These are phyloP conservation scores for Puntigrus tetrazona DNA, from an alignment of 2,113 vertebrate species.

Conservation along the genomic window DNA sequence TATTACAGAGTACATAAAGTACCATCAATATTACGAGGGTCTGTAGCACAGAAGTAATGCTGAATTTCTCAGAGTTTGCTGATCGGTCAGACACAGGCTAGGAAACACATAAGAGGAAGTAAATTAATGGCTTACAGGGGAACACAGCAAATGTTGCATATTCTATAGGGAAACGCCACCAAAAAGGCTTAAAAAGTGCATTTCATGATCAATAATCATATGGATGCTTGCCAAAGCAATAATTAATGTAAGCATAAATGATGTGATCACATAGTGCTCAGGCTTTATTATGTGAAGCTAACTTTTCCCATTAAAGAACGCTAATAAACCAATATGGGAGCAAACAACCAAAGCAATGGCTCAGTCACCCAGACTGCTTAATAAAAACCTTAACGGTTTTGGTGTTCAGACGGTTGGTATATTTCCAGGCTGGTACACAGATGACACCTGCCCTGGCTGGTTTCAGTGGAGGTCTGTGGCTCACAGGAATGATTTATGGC, in stretches of 20 bases:
- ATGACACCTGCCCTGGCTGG: background rate
- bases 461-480: background rate
- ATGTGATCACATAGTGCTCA: background rate
- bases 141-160: background rate
- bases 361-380: background rate
- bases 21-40: background rate
- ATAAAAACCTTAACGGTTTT: background rate
- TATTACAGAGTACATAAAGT: background rate
- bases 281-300: background rate
- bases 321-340: background rate
- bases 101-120: background rate
- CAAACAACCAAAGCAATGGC: background rate
- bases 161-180: background rate
- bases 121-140: background rate
- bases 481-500: conserved; percentile 7
- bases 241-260: background rate
- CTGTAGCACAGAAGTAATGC: background rate
- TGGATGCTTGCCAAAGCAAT: background rate
- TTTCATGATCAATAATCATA: background rate
- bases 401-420: background rate
- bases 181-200: background rate
- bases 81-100: background rate
- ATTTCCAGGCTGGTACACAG: conserved; percentile 7
- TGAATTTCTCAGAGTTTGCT: background rate
- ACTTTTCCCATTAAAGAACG: background rate